Evolutionary conservation across 2,797 vertebrate species (phyloP).

Genomic region (Sternarchorhynchus goeldii): DNA sequence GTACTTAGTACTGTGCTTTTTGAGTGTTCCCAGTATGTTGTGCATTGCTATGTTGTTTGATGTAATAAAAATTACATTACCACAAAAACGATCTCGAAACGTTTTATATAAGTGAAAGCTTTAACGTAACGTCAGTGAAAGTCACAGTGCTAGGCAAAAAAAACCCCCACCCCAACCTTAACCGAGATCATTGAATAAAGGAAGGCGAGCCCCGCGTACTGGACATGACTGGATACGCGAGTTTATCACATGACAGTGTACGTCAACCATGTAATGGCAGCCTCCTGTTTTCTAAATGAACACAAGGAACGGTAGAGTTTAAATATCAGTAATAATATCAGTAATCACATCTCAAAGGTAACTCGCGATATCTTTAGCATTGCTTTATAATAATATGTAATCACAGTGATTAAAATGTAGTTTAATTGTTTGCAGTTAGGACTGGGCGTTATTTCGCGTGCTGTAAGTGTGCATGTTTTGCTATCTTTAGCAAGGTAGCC

Average conservation of each 20-base stretch:
- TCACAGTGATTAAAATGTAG: neutral
- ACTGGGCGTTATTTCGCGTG: slow-evolving; percentile 33
- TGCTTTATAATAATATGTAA: neutral
- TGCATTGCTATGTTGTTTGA: too few relatives aligned
- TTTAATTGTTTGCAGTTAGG: neutral
- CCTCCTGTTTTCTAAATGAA: slow-evolving; percentile 71
- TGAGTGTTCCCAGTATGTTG: too few relatives aligned
- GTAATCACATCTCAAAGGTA: slow-evolving; percentile 44
- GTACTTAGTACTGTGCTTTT: too few relatives aligned
- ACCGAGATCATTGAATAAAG: slow-evolving; percentile 25
- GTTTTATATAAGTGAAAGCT: too few relatives aligned
- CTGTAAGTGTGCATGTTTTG: slow-evolving; percentile 29
- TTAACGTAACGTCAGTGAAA: too few relatives aligned
- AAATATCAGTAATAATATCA: slow-evolving; percentile 42
- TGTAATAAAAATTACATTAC: too few relatives aligned
- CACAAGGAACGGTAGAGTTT: slow-evolving; percentile 64
- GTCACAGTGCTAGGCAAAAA: too few relatives aligned
- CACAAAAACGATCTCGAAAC: too few relatives aligned
- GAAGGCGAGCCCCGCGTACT: slow-evolving; percentile 61
- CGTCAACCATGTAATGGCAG: slow-evolving; percentile 76
- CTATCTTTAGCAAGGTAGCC: neutral
- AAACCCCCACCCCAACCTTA: neutral
- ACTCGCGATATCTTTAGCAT: slow-evolving; percentile 28
- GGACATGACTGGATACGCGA: slow-evolving; percentile 63
- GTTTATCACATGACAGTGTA: slow-evolving; percentile 66